These are phyloP conservation scores for Xerus rutilus DNA, from an alignment of 2,797 vertebrate species.

Conservation along the genomic window DNA sequence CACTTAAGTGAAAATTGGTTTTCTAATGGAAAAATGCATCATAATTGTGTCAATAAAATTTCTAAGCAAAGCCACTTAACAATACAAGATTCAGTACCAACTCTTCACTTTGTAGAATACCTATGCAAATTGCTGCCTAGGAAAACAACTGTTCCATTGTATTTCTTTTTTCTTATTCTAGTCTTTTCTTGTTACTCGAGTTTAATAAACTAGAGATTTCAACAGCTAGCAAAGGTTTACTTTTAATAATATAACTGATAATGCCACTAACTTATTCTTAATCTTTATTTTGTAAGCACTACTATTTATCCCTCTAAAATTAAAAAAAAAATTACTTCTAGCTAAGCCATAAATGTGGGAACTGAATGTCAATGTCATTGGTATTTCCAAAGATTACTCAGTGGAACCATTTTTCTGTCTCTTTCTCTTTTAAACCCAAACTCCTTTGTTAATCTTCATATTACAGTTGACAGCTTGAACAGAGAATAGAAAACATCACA, in stretches of 20 bases:
- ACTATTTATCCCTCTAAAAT: background rate
- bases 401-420: background rate
- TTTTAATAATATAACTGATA: slow-evolving; percentile 35
- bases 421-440: slow-evolving; percentile 61
- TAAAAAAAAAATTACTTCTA: background rate
- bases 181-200: background rate
- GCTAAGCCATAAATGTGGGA: slow-evolving; percentile 67
- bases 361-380: slow-evolving; percentile 54
- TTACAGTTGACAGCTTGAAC: slow-evolving; percentile 58
- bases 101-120: background rate
- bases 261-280: slow-evolving; percentile 45
- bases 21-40: slow-evolving; percentile 72
- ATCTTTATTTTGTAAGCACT: slow-evolving; percentile 22
- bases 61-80: slow-evolving; percentile 70
- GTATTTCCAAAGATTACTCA: slow-evolving; percentile 43
- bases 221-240: slow-evolving; percentile 27
- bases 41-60: slow-evolving; percentile 71
- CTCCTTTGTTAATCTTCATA: slow-evolving; percentile 40
- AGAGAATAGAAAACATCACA: slow-evolving; percentile 37
- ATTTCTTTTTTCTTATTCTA: background rate
- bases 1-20: slow-evolving; percentile 78
- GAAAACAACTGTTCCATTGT: background rate
- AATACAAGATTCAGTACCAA: slow-evolving; percentile 31
- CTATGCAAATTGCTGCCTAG: slow-evolving; percentile 48
- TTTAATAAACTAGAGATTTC: slow-evolving; percentile 52